Evolutionary conservation across 1,140 invertebrate genomes (phyloP).

Genomic region (Oedothorax gibbosus): DNA sequence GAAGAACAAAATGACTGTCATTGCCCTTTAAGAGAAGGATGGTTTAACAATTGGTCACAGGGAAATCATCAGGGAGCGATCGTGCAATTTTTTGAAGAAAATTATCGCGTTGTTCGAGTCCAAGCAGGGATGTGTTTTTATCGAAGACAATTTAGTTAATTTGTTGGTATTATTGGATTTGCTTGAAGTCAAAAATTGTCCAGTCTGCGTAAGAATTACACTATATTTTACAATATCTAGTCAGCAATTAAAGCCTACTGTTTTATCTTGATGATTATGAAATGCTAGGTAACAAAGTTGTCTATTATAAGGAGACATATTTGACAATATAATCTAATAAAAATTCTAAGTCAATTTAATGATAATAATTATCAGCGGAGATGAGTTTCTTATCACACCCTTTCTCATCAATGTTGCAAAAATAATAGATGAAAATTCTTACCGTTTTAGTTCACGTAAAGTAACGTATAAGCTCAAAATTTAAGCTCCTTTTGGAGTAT

Average conservation of each 20-base stretch:
- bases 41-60: background rate
- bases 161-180: too few species aligned
- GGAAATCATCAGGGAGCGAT: slow-evolving; percentile 19
- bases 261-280: too few species aligned
- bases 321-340: too few species aligned
- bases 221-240: too few species aligned
- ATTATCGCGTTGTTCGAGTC: background rate
- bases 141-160: background rate
- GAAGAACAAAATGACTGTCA: slow-evolving; percentile 20
- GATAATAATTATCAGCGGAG: background rate
- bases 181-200: too few species aligned
- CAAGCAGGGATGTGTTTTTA: slow-evolving; percentile 9
- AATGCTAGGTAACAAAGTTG: too few species aligned
- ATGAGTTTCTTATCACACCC: slow-evolving; percentile 18
- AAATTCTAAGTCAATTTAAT: background rate
- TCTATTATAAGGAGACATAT: too few species aligned
- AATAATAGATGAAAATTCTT: slow-evolving; percentile 26
- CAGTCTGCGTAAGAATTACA: too few species aligned
- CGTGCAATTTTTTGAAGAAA: background rate
- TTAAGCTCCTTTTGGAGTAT: slow-evolving; percentile 46
- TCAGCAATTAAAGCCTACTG: too few species aligned
- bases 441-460: slow-evolving; percentile 27
- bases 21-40: slow-evolving; percentile 6
- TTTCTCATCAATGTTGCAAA: slow-evolving; percentile 2
- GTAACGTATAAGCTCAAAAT: slow-evolving; percentile 44